Evolutionary conservation across 2,797 vertebrate genomes (phyloP).

Genomic region (Astyanax mexicanus): DNA sequence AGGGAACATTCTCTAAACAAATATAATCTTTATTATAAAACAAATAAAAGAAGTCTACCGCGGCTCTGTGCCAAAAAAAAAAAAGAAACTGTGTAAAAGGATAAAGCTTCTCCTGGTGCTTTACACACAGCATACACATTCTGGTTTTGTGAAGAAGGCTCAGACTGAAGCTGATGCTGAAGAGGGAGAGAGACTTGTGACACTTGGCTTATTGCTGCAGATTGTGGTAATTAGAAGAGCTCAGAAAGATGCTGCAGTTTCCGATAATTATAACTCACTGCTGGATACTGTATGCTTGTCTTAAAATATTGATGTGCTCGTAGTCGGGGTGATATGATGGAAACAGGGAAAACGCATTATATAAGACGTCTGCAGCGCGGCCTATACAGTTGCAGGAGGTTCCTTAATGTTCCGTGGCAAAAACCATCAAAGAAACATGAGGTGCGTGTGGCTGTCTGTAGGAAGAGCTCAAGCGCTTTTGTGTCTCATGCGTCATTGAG

Average conservation of each 20-base stretch:
- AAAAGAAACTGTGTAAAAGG: too few relatives aligned
- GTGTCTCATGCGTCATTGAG: slow-evolving; percentile 15
- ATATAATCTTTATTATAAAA: too few relatives aligned
- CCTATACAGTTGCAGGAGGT: slow-evolving; percentile 5
- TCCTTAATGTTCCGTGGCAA: slow-evolving; percentile 43
- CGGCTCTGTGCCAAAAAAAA: too few relatives aligned
- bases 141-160: background rate
- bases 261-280: slow-evolving; percentile 67
- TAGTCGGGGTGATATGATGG: slow-evolving; percentile 58
- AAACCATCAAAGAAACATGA: slow-evolving; percentile 66
- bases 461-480: slow-evolving; percentile 32
- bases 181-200: slow-evolving; percentile 5
- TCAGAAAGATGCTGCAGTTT: slow-evolving; percentile 55
- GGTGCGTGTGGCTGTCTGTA: slow-evolving; percentile 23
- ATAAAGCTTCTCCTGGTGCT: background rate
- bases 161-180: slow-evolving; percentile 9
- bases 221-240: slow-evolving; percentile 49
- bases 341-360: slow-evolving; percentile 66
- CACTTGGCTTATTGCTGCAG: slow-evolving; percentile 39
- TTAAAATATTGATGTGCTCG: slow-evolving; percentile 70
- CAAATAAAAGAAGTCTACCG: too few relatives aligned
- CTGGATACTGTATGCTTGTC: slow-evolving; percentile 68
- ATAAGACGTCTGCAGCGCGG: slow-evolving; percentile 51
- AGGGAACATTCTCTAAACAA: too few relatives aligned
- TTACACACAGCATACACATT: background rate